These are phyloP conservation scores for Junonia oenone DNA, from an alignment of 2,888 invertebrate species.

Conservation along the genomic window DNA sequence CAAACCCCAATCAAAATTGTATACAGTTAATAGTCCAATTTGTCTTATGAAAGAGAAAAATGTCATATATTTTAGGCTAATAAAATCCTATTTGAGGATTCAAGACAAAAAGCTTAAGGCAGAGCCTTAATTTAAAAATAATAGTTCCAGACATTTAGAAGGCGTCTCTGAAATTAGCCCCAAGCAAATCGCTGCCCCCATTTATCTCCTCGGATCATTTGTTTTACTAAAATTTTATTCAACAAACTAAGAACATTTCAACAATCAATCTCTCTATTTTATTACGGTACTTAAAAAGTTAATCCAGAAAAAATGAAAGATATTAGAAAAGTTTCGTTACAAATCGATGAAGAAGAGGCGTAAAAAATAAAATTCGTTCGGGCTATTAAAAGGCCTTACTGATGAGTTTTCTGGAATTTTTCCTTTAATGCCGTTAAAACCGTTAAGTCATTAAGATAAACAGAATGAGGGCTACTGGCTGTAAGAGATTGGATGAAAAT, in stretches of 20 bases:
- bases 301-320: conserved; percentile 2
- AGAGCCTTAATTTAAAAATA: not conserved
- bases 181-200: not conserved
- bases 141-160: not conserved
- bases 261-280: conserved; percentile 1
- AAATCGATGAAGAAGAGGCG: conserved; percentile 5
- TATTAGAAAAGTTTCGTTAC: conserved; percentile 5
- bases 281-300: conserved; percentile 7
- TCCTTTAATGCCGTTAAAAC: conserved; percentile 19
- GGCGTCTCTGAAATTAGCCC: not conserved
- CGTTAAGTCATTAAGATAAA: conserved; percentile 28
- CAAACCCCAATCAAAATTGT: too few relatives aligned
- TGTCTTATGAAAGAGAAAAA: not conserved
- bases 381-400: conserved; percentile 7
- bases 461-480: conserved; percentile 9
- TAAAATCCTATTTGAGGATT: not conserved
- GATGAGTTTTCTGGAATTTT: conserved; percentile 16
- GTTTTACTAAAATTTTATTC: not conserved
- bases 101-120: not conserved
- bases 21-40: too few relatives aligned
- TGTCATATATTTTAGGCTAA: not conserved
- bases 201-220: not conserved
- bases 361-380: conserved; percentile 3
- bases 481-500: conserved; percentile 19
- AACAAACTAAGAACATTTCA: conserved; percentile 4